Base-by-base conservation (phyloP, 2,113 vertebrate species). In the Phrynosoma blainvillii region DNA sequence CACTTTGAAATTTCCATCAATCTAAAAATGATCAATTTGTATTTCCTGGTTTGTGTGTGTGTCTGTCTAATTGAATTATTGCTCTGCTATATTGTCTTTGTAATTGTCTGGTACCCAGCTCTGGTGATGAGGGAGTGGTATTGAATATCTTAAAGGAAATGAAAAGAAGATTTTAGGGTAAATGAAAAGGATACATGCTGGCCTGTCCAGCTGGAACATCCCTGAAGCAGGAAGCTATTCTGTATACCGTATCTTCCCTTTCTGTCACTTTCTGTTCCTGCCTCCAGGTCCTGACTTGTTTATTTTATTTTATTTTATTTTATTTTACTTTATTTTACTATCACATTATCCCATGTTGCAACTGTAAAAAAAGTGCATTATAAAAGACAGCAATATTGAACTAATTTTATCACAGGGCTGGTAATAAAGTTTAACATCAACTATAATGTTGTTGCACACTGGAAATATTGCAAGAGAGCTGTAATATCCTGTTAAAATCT, bases 401-500 rank as follows among this genome's bases (percentile, higher is more conserved):
- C 95, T 96, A 96, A 95, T 96, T 95, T 95, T 95, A 96, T 96
- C 95, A 93, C 92, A 84, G 27, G 86, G 87, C 84, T 77, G 80
- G 95, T 95, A 96, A 96, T 95, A 96, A 96, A 95, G 94, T 95
- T 96, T 96, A 93, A 95, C 91, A 94, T 92, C 91, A 92, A 94
- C 85, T 89, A 94, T 95, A 94, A 95, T 95, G 94, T 94, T 94
- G 91, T 96, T 95, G 94, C 94, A 93, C 93, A 92, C 86, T 88
- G 92, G 87, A 96, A 95, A 96, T 95, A 96, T 96, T 95, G 93
- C 91, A 89, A 91, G 84, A 94, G 90, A 92, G 91, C 91, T 92
- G 94, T 93, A 96, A 96, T 95, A 95, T 96, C 95, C 95, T 96
- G 94, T 95, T 96, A 95, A 96, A 95, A 92, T 95, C 90, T 87